phyloP scores from a whole-genome alignment of 2,113 vertebrate species.

The Oreocharis arfaki region DNA sequence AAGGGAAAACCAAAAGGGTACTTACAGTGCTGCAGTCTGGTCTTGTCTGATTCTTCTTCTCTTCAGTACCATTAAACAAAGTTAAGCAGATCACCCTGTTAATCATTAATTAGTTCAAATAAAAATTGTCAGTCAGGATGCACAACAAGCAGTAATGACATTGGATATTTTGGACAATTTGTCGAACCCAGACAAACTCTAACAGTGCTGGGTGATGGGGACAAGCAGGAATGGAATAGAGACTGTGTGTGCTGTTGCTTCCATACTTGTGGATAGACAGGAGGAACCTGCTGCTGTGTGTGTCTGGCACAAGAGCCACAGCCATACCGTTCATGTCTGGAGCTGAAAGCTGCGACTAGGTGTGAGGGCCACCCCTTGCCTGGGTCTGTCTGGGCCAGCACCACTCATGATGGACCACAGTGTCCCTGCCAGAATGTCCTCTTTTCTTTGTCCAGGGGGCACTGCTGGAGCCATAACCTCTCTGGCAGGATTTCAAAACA shows the following conservation, averaged over 20 bases:
- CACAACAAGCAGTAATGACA: neutral
- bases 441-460: rapidly evolving
- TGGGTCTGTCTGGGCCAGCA: neutral
- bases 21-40: neutral
- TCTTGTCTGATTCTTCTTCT: neutral
- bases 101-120: slow-evolving; percentile 45
- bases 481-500: neutral
- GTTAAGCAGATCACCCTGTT: neutral
- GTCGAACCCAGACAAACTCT: neutral
- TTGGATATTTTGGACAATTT: neutral
- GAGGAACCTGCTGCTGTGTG: neutral
- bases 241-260: neutral
- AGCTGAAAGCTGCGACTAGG: neutral
- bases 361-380: neutral
- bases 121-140: neutral
- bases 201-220: neutral
- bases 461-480: neutral
- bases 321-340: neutral
- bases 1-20: neutral
- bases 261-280: rapidly evolving
- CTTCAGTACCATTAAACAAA: neutral
- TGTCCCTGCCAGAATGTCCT: rapidly evolving
- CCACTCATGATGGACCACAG: rapidly evolving
- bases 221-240: neutral
- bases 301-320: neutral